Conservation (phyloP, 2,888 invertebrate genomes). For the Elmis aenea region DNA sequence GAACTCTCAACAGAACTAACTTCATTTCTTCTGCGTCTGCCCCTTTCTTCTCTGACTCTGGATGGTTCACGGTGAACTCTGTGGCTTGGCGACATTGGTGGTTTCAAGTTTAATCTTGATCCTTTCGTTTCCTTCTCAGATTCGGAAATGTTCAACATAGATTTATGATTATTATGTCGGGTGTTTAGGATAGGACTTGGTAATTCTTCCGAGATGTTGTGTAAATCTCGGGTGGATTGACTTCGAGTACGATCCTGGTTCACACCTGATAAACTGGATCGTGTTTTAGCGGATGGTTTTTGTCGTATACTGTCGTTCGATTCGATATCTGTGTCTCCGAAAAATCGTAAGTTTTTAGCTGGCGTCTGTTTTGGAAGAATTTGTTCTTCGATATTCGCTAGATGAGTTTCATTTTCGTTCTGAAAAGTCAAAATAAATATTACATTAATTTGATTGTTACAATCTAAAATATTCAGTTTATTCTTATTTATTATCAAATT, state of each 20-base stretch:
- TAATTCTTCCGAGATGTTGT: constrained; percentile 53
- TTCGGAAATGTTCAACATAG: constrained; percentile 39
- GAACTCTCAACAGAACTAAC: constrained; percentile 60
- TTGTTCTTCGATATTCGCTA: constrained; percentile 57
- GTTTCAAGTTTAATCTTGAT: constrained; percentile 39
- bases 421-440: constrained; percentile 3
- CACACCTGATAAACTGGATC: constrained; percentile 20
- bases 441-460: not conserved
- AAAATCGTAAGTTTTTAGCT: constrained; percentile 72
- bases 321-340: constrained; percentile 78
- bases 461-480: too few relatives aligned
- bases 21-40: constrained; percentile 45
- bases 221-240: constrained; percentile 49
- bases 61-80: constrained; percentile 37
- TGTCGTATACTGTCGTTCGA: constrained; percentile 56
- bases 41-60: constrained; percentile 45
- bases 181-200: constrained; percentile 20
- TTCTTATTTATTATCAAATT: too few relatives aligned
- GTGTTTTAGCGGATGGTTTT: constrained; percentile 29
- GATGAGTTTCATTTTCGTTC: constrained; percentile 39
- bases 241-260: constrained; percentile 30
- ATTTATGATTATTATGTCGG: constrained; percentile 40
- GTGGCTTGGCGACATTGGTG: constrained; percentile 41
- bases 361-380: constrained; percentile 45
- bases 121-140: constrained; percentile 34